Percentiles rank a stretch among this genome's conserved stretches.
Evolutionary conservation across 2,113 vertebrate species (phyloP).

Genomic region (Anser cygnoides): DNA sequence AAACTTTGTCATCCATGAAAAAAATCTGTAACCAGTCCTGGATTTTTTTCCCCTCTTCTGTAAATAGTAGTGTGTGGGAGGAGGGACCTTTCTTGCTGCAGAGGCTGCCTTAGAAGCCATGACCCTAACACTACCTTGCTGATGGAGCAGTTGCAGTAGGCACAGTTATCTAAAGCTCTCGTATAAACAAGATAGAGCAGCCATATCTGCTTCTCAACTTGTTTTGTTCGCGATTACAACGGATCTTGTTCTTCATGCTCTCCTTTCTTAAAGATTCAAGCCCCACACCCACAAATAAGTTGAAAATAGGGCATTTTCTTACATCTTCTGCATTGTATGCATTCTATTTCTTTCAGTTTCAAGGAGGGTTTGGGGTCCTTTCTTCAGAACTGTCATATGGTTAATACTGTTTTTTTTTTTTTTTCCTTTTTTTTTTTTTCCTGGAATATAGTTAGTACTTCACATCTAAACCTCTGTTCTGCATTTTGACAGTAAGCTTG

Average conservation of each 20-base stretch:
- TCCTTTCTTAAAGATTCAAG: neutral
- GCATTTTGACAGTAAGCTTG: constrained; percentile 81
- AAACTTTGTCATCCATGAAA: neutral
- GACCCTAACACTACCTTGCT: neutral
- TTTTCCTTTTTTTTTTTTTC: neutral
- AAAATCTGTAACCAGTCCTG: neutral
- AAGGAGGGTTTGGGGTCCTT: neutral
- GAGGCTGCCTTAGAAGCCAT: neutral
- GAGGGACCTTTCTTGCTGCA: neutral
- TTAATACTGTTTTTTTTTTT: neutral
- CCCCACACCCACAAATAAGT: fast-evolving
- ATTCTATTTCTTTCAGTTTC: neutral
- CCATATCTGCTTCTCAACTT: neutral
- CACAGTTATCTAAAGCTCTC: neutral
- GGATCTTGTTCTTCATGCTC: fast-evolving
- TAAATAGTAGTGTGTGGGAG: neutral
- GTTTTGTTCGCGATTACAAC: neutral
- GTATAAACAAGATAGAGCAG: neutral
- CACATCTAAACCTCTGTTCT: constrained; percentile 49
- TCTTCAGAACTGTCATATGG: neutral
- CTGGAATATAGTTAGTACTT: neutral
- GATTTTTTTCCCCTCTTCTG: neutral
- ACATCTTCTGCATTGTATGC: fast-evolving
- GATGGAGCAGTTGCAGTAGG: neutral
- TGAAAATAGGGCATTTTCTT: neutral